Percentiles rank a stretch among this genome's conserved stretches.
Conservation (phyloP, 1,140 invertebrate species). For the Triops cancriformis region DNA sequence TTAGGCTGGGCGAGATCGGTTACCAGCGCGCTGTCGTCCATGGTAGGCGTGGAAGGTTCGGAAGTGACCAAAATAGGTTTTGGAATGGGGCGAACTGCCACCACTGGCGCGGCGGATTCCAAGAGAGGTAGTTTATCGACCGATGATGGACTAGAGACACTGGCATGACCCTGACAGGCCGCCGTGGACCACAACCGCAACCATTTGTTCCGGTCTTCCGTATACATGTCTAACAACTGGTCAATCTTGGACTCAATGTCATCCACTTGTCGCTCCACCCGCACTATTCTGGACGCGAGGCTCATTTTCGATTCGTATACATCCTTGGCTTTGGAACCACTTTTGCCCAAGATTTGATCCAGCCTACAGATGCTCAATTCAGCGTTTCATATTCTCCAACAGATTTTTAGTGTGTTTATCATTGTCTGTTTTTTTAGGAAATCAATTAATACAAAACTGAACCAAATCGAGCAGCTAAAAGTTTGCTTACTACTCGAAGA, state of each 20-base stretch:
- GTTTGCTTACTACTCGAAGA: not conserved
- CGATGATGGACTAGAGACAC: constrained; percentile 29
- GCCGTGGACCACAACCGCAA: constrained; percentile 45
- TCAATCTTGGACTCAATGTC: constrained; percentile 89
- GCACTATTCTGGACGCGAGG: constrained; percentile 83
- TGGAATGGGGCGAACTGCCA: constrained; percentile 32
- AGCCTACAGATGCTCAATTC: constrained; percentile 50
- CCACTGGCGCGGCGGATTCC: constrained; percentile 5
- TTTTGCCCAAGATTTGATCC: constrained; percentile 88
- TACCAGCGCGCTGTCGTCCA: constrained; percentile 42
- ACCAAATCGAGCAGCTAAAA: not conserved
- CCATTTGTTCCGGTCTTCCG: constrained; percentile 65
- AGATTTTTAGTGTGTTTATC: not conserved
- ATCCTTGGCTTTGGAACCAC: constrained; percentile 84
- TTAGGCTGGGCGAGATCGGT: constrained; percentile 40
- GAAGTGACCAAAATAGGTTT: constrained; percentile 68
- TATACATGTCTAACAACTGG: constrained; percentile 82
- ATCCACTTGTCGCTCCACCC: constrained; percentile 89
- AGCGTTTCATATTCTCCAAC: not conserved
- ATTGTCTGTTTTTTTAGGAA: not conserved
- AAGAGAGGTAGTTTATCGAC: constrained; percentile 23
- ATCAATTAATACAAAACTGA: not conserved
- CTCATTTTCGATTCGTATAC: constrained; percentile 89
- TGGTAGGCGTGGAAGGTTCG: constrained; percentile 53
- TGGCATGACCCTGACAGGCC: constrained; percentile 33